Evolutionary conservation across 2,113 vertebrate genomes (phyloP).

Genomic region (Pavo muticus): DNA sequence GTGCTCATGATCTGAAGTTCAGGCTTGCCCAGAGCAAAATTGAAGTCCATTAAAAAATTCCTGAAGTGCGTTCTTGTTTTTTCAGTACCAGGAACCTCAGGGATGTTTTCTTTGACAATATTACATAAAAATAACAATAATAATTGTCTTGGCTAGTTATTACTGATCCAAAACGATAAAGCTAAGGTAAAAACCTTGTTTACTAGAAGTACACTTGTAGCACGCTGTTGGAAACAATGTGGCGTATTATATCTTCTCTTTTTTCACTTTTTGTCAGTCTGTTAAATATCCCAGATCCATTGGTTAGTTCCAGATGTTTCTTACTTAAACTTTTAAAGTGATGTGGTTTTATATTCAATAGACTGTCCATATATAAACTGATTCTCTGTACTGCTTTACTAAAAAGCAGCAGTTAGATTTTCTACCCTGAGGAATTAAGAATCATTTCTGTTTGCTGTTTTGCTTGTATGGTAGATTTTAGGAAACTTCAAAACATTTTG

Average conservation of each 20-base stretch:
- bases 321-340: background rate
- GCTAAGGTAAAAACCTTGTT: background rate
- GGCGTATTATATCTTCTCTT: background rate
- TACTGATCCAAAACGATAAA: background rate
- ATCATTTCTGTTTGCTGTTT: background rate
- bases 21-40: background rate
- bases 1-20: background rate
- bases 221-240: background rate
- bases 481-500: background rate
- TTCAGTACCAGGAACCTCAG: background rate
- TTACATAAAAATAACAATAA: background rate
- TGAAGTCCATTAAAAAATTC: background rate
- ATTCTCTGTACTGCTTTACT: background rate
- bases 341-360: rapidly evolving
- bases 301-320: background rate
- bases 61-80: background rate
- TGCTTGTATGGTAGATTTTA: background rate
- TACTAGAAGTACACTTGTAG: background rate
- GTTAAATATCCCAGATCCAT: background rate
- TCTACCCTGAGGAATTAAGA: background rate
- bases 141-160: background rate
- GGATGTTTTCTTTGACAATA: background rate
- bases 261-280: background rate
- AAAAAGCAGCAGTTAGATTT: background rate
- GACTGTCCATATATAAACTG: background rate